Conservation (phyloP, 2,888 invertebrate species). For the Thalpophila matura region DNA sequence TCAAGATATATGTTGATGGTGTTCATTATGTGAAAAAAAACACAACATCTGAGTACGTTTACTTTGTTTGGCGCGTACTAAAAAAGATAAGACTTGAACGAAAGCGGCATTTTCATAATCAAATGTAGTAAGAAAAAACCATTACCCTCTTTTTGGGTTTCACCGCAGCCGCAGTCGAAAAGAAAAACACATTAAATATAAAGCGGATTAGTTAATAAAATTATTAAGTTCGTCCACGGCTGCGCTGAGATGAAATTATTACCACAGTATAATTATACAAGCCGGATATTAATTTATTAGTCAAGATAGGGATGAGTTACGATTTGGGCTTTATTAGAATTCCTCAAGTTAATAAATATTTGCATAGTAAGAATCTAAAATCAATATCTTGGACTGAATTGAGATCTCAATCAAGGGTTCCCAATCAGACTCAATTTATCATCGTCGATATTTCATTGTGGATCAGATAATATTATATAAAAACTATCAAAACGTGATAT, state of each 20-base stretch:
- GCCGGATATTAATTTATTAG: conserved; percentile 23
- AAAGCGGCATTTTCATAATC: no score
- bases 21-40: background rate
- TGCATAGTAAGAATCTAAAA: conserved; percentile 41
- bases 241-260: conserved; percentile 5
- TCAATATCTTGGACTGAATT: conserved; percentile 26
- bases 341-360: conserved; percentile 35
- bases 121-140: no score
- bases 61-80: no score
- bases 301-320: conserved; percentile 11
- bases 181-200: no score
- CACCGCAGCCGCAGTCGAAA: no score
- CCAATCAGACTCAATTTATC: conserved; percentile 32
- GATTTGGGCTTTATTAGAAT: conserved; percentile 23
- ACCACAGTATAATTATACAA: background rate
- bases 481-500: background rate
- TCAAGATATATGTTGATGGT: background rate
- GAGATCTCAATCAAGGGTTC: conserved; percentile 24
- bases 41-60: background rate
- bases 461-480: background rate
- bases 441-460: background rate
- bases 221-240: no score
- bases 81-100: no score
- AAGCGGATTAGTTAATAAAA: no score
- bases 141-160: no score